Percentiles rank a stretch among this genome's conserved stretches.
Evolutionary conservation across 2,888 invertebrate species (phyloP).

Genomic region (Dynastes grantii): DNA sequence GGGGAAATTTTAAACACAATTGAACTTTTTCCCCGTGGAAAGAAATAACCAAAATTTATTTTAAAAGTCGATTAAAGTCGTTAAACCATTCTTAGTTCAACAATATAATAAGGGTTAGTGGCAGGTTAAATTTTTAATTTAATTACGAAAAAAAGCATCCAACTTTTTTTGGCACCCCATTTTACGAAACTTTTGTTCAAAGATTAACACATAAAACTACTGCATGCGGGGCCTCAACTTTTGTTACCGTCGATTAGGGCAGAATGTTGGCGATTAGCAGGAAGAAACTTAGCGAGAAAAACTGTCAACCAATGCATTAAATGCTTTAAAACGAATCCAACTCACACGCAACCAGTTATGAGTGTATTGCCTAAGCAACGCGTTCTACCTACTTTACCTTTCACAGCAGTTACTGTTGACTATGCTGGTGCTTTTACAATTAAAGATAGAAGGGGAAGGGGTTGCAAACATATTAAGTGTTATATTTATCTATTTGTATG

Average conservation of each 20-base stretch:
- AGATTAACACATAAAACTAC: background rate
- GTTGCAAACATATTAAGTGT: slow-evolving; percentile 50
- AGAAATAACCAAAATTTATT: no score
- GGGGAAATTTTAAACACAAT: background rate
- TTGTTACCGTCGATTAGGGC: slow-evolving; percentile 38
- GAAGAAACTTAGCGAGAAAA: slow-evolving; percentile 50
- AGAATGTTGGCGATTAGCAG: slow-evolving; percentile 54
- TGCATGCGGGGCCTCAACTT: slow-evolving; percentile 44
- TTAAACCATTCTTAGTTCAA: no score
- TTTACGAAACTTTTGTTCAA: background rate
- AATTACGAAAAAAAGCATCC: no score
- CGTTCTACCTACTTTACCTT: slow-evolving; percentile 40
- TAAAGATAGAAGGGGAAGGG: slow-evolving; percentile 28
- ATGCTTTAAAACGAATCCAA: slow-evolving; percentile 46
- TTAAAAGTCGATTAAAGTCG: no score
- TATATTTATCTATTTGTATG: slow-evolving; percentile 57
- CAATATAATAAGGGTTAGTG: no score
- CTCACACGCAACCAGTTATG: slow-evolving; percentile 50
- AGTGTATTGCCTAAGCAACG: slow-evolving; percentile 54
- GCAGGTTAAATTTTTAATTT: no score
- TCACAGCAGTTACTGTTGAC: slow-evolving; percentile 36
- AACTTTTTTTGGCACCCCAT: background rate
- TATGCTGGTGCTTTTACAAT: slow-evolving; percentile 34
- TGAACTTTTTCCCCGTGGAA: no score
- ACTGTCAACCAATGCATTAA: slow-evolving; percentile 51